Evolutionary conservation across 1,140 invertebrate genomes (phyloP).

Genomic region (Triops cancriformis): DNA sequence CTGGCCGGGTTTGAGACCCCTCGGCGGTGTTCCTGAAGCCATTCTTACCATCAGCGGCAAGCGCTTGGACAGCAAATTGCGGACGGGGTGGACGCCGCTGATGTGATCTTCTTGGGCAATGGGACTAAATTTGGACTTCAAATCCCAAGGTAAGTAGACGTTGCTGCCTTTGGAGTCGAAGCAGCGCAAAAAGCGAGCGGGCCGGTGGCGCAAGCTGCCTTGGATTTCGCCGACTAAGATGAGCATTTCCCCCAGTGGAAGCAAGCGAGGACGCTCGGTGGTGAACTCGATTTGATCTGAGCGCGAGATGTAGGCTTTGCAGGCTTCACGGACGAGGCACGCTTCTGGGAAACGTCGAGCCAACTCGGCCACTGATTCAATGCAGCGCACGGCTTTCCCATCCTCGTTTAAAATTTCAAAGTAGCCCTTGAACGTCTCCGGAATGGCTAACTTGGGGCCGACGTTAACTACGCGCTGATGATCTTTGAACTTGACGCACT

Average conservation of each 20-base stretch:
- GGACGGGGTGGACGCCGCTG: slow-evolving; percentile 76
- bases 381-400: slow-evolving; percentile 74
- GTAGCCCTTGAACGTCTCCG: slow-evolving; percentile 80
- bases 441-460: slow-evolving; percentile 75
- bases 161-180: slow-evolving; percentile 72
- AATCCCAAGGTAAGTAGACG: slow-evolving; percentile 71
- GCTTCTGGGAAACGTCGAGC: slow-evolving; percentile 64
- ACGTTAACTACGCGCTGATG: slow-evolving; percentile 60
- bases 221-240: slow-evolving; percentile 59
- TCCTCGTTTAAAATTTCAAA: slow-evolving; percentile 91
- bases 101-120: slow-evolving; percentile 85
- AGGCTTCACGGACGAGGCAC: slow-evolving; percentile 73
- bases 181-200: slow-evolving; percentile 74
- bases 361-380: slow-evolving; percentile 76
- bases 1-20: slow-evolving; percentile 48
- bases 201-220: slow-evolving; percentile 38
- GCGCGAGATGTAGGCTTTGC: slow-evolving; percentile 55
- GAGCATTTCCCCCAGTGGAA: slow-evolving; percentile 70
- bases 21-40: slow-evolving; percentile 73
- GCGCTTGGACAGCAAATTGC: slow-evolving; percentile 74
- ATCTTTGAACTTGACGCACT: slow-evolving; percentile 86
- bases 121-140: slow-evolving; percentile 79
- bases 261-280: slow-evolving; percentile 60
- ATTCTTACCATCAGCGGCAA: slow-evolving; percentile 82
- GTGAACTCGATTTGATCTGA: slow-evolving; percentile 41